Evolutionary conservation across 2,797 vertebrate species (phyloP), one percentile per base, ranked within the genome.

Genomic region (Syngnathus rostellatus): DNA sequence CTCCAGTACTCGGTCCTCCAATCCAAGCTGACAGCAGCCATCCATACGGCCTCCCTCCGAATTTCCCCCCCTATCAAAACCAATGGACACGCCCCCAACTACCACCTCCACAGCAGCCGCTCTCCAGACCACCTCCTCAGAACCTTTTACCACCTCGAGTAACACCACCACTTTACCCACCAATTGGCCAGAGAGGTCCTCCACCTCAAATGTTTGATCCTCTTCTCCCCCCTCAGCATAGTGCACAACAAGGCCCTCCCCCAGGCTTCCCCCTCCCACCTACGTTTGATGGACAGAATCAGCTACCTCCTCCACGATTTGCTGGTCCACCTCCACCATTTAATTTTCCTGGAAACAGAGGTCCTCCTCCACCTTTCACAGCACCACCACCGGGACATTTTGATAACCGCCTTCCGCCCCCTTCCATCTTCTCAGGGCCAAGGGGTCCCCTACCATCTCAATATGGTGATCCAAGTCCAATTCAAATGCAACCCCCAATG

Each of bases 331-430:
- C 93, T 50, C 93, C 90, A 60, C 93, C 94, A 74, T 93, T 95
- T 71, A 92, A 88, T 72, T 96, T 95, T 74, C 85, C 94, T 71
- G 83, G 89, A 77, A 93, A 91, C 50, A 93, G 94, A 62, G 94
- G 91, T 48, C 94, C 93, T 31, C 88, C 85, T 65, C 85, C 86
- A 69, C 92, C 91, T 23, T 93, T 92, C 60, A n/a, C 86, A 0
- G 83, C 81, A 23, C 90, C 74, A 14, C 89, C 87, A 71, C 90
- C 73, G 46, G 73, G 72, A 69, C 91, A 85, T 69, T 93, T 91
- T 87, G 95, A 95, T 19, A 89, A 79, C 19, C 92, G 93, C 75
- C 91, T 92, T 23, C 91, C 90, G 62, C 86, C 88, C 6, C 89
- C 92, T 9, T 80, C 93, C 40, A 93, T 94, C 55, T 94, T 93